phyloP scores from a whole-genome alignment of 2,888 invertebrate species.

The Magallana nippona region DNA sequence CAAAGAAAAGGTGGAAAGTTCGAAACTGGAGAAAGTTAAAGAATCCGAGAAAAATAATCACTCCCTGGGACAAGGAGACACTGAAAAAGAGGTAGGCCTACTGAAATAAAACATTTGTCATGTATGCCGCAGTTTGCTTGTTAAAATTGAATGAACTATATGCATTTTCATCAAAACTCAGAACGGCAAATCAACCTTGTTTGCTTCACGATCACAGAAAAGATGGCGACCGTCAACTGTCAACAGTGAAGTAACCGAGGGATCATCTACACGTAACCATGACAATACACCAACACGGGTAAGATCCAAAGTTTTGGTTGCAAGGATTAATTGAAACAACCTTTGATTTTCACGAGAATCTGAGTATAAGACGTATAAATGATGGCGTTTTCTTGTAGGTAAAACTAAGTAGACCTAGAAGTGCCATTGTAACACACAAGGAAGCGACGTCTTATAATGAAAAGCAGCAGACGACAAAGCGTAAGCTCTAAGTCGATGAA shows the following conservation, averaged over 20 bases:
- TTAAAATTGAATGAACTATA: no score
- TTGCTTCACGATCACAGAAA: slow-evolving; percentile 13
- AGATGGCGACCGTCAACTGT: slow-evolving; percentile 20
- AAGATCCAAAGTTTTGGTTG: neutral
- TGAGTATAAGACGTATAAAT: neutral
- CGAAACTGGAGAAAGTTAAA: slow-evolving; percentile 6
- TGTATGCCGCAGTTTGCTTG: no score
- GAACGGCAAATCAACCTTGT: neutral
- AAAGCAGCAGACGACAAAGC: neutral
- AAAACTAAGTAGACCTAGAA: slow-evolving; percentile 38
- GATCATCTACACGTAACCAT: neutral
- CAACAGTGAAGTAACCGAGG: neutral
- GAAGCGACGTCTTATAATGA: slow-evolving; percentile 37
- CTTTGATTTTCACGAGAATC: no score
- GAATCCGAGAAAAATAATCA: slow-evolving; percentile 25
- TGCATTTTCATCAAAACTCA: neutral
- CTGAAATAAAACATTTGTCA: no score
- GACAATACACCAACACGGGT: neutral
- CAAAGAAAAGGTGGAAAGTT: slow-evolving; percentile 8
- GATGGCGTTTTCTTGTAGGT: neutral
- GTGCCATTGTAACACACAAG: slow-evolving; percentile 48
- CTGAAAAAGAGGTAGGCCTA: slow-evolving; percentile 25
- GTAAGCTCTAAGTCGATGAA: slow-evolving; percentile 25
- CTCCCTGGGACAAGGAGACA: slow-evolving; percentile 26
- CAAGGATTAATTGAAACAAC: neutral